phyloP scores from a whole-genome alignment of 1,140 invertebrate genomes.

The Orius insidiosus region DNA sequence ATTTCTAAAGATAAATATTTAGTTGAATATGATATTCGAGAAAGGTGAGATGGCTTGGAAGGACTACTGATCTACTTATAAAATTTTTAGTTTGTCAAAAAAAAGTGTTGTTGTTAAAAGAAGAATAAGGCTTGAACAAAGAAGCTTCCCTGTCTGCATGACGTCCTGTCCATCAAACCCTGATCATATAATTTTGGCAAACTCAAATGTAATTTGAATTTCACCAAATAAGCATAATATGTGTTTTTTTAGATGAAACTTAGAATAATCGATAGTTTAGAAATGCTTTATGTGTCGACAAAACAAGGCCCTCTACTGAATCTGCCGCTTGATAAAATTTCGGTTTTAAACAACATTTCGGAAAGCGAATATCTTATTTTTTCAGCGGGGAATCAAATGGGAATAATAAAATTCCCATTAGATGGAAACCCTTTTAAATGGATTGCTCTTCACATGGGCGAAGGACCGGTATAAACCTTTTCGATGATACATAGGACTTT shows the following conservation, averaged over 20 bases:
- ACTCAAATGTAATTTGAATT: slow-evolving; percentile 4
- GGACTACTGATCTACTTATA: too few species aligned
- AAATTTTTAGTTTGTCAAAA: not conserved
- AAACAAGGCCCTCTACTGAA: too few species aligned
- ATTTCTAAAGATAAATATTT: slow-evolving; percentile 4
- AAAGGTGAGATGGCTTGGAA: not conserved
- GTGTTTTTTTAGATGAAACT: too few species aligned
- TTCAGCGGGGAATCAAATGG: slow-evolving; percentile 5
- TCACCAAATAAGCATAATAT: too few species aligned
- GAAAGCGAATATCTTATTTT: slow-evolving; percentile 4
- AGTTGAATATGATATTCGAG: slow-evolving; percentile 2
- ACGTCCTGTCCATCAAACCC: not conserved
- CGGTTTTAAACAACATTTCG: too few species aligned
- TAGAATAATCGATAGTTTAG: too few species aligned
- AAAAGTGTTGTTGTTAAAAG: slow-evolving; percentile 1
- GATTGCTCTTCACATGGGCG: slow-evolving; percentile 3
- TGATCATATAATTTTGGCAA: slow-evolving; percentile 6
- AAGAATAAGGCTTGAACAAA: not conserved
- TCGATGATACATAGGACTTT: too few species aligned
- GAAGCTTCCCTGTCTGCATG: slow-evolving; percentile 4
- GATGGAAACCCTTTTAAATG: slow-evolving; percentile 5
- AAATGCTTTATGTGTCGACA: too few species aligned
- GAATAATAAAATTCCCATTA: slow-evolving; percentile 5
- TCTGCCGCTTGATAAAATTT: too few species aligned
- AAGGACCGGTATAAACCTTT: too few species aligned